Evolutionary conservation across 2,888 invertebrate species (phyloP), one percentile per base, ranked within the genome.

Genomic region (Nemurella pictetii): DNA sequence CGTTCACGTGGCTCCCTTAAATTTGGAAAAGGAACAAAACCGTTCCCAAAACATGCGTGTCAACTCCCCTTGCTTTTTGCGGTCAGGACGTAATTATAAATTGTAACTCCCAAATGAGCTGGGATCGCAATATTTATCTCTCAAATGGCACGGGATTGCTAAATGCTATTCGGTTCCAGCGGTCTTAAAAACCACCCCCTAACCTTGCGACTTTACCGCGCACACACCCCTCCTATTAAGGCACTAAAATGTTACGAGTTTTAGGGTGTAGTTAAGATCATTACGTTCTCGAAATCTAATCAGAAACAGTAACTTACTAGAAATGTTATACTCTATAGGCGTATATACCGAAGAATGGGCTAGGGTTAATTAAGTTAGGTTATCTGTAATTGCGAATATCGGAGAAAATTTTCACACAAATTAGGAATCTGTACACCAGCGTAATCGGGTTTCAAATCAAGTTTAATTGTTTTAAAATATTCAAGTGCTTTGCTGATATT

Each of bases 231-330:
- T 78, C 78, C 78, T 78, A 20, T 20, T 15, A 25, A 74, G 80
- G 36, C 78, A 84, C 55, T 84, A 84, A 84, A 84, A 84, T 84
- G 84, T 84, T 84, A 82, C 35, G 84, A 84, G 84, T 78, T 77
- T 78, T 20, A 30, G 55, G 84, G 78, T 15, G 83, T 82, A 72
- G 55, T 75, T 84, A 30, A 29, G 78, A 78, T 78, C 78, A 78
- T 78, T 78, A 78, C 29, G 30, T 15, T 78, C 55, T 55, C 2
- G 5, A 55, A 55, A 55, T 55, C 55, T 55, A 55, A 55, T 55
- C 55, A 55, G 55, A 55, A 55, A 55, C 55, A 15, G 55, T 55
- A 55, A 55, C 55, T 55, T 55, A 55, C 55, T 55, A 55, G 5
- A 12, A 55, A 55, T 55, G 55, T 12, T 55, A n/a, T n/a, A n/a